These are phyloP conservation scores for Phainopepla nitens DNA, from an alignment of 2,113 vertebrate genomes.

Conservation along the genomic window DNA sequence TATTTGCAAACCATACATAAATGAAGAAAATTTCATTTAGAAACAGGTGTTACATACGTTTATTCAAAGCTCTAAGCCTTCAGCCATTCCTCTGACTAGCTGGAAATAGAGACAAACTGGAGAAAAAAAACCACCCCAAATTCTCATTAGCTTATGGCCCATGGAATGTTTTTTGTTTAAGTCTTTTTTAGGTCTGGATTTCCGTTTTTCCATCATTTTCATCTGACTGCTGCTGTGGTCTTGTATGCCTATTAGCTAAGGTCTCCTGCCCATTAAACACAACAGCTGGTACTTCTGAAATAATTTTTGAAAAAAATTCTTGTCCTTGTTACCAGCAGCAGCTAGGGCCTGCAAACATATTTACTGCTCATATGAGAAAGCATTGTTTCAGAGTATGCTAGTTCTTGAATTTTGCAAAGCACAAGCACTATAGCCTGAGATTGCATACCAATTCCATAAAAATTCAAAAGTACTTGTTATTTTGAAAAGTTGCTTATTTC, in stretches of 20 bases:
- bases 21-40: neutral
- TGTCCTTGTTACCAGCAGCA: neutral
- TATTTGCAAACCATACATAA: neutral
- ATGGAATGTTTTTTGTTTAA: neutral
- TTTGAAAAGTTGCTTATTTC: neutral
- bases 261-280: neutral
- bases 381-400: neutral
- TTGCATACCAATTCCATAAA: neutral
- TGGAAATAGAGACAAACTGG: neutral
- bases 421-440: neutral
- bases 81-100: neutral
- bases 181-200: neutral
- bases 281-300: neutral
- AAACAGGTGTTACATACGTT: neutral
- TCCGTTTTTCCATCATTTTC: neutral
- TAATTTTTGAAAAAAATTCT: neutral
- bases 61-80: neutral
- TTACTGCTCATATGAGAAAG: neutral
- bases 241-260: neutral
- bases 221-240: neutral
- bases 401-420: neutral
- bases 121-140: neutral
- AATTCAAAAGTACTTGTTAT: neutral
- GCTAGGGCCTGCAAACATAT: neutral
- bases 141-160: neutral